Evolutionary conservation across 2,888 invertebrate genomes (phyloP), one percentile per base, ranked within the genome.

Genomic region (Chrysolina americana): DNA sequence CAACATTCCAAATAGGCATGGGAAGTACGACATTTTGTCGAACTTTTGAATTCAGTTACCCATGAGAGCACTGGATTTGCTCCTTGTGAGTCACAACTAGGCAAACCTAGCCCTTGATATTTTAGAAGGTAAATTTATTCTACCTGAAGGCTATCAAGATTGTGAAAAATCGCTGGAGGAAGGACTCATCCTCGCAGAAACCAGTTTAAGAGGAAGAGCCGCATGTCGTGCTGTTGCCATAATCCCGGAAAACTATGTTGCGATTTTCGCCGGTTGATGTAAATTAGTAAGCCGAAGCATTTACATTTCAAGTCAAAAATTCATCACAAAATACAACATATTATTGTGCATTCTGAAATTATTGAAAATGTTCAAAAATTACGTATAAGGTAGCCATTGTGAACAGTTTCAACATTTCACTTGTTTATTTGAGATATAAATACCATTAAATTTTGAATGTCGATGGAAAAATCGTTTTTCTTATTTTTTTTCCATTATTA

Each of bases 51-150:
- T 44, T 44, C 44, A 8, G 13, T 44, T 5, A 44, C 15, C 41
- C 68, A 72, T 68, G 72, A 72, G 66, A 41, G 50, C 53, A 72
- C 56, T 1, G 65, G 56, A 23, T 71, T 71, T 41, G 64, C 71
- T 44, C 64, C 36, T 41, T 36, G 28, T 10, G 62, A 62, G 19
- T 21, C 19, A 10, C 64, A 64, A 64, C 23, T 36, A 19, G 64
- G 56, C 21, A 3, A 21, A 10, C 11, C 56, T 56, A 19, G 56
- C 56, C 56, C 56, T 56, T 19, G 19, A 21, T 56, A n/a, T 56
- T 19, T 56, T 19, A 56, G 3, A 19, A 19, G 56, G 56, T 0
- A 56, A 19, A 19, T n/a, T 56, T n/a, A 19, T 44, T 44, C 5
- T 15, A 3, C 44, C 44, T 13, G 44, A 44, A 44, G 44, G 15